Evolutionary conservation across 2,888 invertebrate species (phyloP), one percentile per base, ranked within the genome.

Genomic region (Ashinkailepas kermadecensis): DNA sequence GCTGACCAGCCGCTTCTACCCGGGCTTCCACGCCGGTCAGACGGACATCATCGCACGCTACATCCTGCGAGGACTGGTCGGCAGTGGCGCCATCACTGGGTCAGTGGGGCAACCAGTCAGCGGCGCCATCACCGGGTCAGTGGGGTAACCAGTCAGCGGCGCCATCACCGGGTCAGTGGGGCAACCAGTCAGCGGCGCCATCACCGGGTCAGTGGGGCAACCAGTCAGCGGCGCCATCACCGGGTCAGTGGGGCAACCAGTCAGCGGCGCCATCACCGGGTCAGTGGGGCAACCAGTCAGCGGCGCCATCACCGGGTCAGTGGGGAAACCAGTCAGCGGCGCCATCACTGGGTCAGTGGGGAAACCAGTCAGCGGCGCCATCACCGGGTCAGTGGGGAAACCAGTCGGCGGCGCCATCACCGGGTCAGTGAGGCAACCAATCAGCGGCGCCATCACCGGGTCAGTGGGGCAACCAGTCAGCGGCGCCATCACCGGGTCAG

Each of bases 21-120:
- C 70, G 0, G 70, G 39, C 39, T 15, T 70, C 6, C 25, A 70
- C 39, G 39, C 23, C 15, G 70, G 39, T 1, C 39, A 70, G 70
- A 70, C 39, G 70, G 70, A 70, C 70, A 39, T 70, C 39, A 39
- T 70, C 39, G 70, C 70, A 6, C 70, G 70, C 15, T 70, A 70
- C 70, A 70, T 67, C 70, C 70, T 70, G 39, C 39, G 70, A 25
- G 25, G 39, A 0, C 70, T 70, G 39, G 4, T 39, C 25, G 65
- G 65, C n/a, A n/a, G 23, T 8, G 65, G 65, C 8, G 23, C 65
- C 23, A 39, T 39, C 39, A 39, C 39, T 4, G 39, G 39, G 39
- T 39, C 39, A 39, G 39, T 39, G 39, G 39, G 39, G 39, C 39
- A 39, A 4, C 2, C 39, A 1, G 39, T 39, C 39, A n/a, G 23